These are phyloP conservation scores for Apeira syringaria DNA, from an alignment of 2,888 invertebrate genomes.

Conservation along the genomic window DNA sequence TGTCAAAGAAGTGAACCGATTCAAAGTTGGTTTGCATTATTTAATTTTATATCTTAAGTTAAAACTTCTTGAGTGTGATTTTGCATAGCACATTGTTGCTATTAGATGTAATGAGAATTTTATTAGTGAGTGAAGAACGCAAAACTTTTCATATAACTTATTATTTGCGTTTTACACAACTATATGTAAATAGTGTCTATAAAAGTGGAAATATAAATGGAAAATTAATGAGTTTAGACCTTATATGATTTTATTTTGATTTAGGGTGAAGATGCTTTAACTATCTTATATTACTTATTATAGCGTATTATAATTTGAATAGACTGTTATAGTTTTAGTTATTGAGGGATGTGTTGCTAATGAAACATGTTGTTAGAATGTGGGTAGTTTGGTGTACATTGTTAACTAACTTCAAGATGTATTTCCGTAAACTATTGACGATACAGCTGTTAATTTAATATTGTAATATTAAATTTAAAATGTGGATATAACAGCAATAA, in stretches of 20 bases:
- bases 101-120: conserved; percentile 61
- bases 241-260: conserved; percentile 79
- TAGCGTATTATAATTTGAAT: conserved; percentile 81
- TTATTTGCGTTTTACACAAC: conserved; percentile 64
- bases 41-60: conserved; percentile 71
- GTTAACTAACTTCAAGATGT: conserved; percentile 14
- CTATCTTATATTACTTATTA: conserved; percentile 79
- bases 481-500: neutral
- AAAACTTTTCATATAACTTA: conserved; percentile 69
- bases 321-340: conserved; percentile 83
- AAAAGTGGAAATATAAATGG: conserved; percentile 58
- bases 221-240: conserved; percentile 67
- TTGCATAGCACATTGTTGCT: conserved; percentile 79
- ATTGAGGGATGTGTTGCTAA: conserved; percentile 58
- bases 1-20: conserved; percentile 81
- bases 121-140: conserved; percentile 61
- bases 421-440: conserved; percentile 8
- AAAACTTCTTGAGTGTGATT: conserved; percentile 77
- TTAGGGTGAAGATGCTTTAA: conserved; percentile 83
- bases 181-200: conserved; percentile 74
- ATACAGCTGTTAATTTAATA: neutral
- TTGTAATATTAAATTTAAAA: neutral
- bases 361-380: conserved; percentile 48
- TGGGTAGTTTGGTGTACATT: conserved; percentile 15
- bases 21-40: conserved; percentile 74